A percentile compares a stretch with the other conserved stretches of the same genome.
Conservation (phyloP, 2,888 invertebrate genomes). For the Pollenia labialis region DNA sequence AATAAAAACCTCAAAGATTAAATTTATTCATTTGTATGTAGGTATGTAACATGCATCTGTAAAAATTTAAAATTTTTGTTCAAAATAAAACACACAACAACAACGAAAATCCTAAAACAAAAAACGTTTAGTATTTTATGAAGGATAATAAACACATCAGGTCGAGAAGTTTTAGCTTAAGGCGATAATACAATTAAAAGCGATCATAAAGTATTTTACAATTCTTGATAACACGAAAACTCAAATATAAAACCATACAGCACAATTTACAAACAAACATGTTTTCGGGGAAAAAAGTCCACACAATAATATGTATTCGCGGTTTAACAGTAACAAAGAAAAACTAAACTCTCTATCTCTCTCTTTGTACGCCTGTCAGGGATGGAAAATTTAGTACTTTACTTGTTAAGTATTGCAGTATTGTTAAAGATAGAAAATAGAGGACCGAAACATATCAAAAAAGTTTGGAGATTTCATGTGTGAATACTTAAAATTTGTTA, state of each 20-base stretch:
- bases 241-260: slow-evolving; percentile 32
- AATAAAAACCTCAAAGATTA: slow-evolving; percentile 3
- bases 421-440: too few species aligned
- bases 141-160: slow-evolving; percentile 42
- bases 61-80: slow-evolving; percentile 4
- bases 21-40: background rate
- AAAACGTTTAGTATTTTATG: slow-evolving; percentile 50
- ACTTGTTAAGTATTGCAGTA: too few species aligned
- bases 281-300: slow-evolving; percentile 1
- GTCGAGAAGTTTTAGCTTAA: slow-evolving; percentile 47
- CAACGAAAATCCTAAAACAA: background rate
- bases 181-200: slow-evolving; percentile 60
- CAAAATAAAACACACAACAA: background rate
- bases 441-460: too few species aligned
- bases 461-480: too few species aligned
- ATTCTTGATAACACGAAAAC: slow-evolving; percentile 39
- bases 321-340: slow-evolving; percentile 48
- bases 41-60: slow-evolving; percentile 16
- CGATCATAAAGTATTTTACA: slow-evolving; percentile 63
- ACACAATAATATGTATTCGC: slow-evolving; percentile 41
- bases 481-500: too few species aligned
- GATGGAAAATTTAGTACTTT: background rate
- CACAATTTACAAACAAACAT: background rate
- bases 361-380: background rate
- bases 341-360: background rate